A percentile compares a stretch with the other conserved stretches of the same genome.
phyloP scores from a whole-genome alignment of 2,888 invertebrate genomes.

The Cheilosia soror region DNA sequence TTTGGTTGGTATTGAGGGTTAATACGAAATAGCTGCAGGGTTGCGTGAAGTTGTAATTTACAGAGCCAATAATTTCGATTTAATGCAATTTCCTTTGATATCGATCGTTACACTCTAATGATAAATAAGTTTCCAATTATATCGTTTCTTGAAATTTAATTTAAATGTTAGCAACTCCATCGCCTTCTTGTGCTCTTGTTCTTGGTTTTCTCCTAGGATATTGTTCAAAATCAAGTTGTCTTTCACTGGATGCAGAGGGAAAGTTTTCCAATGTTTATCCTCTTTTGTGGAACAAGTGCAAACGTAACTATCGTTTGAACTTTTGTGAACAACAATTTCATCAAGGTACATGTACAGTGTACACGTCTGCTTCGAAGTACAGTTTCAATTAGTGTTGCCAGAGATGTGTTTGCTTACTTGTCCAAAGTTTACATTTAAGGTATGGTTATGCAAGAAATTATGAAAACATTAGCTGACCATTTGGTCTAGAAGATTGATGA shows the following conservation, averaged over 20 bases:
- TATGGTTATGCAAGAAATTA: not conserved
- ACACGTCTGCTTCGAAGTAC: not conserved
- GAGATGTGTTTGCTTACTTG: not conserved
- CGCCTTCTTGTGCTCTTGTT: not conserved
- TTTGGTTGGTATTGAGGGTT: not conserved
- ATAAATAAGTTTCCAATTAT: constrained; percentile 69
- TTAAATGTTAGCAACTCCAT: constrained; percentile 41
- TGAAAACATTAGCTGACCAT: not conserved
- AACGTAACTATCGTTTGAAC: constrained; percentile 8
- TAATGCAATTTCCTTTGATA: constrained; percentile 64
- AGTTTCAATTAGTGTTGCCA: constrained; percentile 20
- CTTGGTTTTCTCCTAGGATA: not conserved
- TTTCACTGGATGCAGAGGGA: not conserved
- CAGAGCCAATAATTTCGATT: constrained; percentile 52
- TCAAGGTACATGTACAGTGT: not conserved
- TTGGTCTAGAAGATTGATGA: not conserved
- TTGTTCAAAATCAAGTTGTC: constrained; percentile 31
- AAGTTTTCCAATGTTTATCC: constrained; percentile 3
- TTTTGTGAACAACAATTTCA: not conserved
- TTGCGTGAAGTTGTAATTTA: constrained; percentile 10
- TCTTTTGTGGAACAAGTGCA: not conserved
- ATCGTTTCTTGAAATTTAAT: constrained; percentile 59
- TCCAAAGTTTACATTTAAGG: not conserved
- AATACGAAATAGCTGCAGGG: constrained; percentile 20
- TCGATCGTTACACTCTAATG: constrained; percentile 45